phyloP scores from a whole-genome alignment of 2,113 vertebrate genomes.

The Otolemur garnettii region DNA sequence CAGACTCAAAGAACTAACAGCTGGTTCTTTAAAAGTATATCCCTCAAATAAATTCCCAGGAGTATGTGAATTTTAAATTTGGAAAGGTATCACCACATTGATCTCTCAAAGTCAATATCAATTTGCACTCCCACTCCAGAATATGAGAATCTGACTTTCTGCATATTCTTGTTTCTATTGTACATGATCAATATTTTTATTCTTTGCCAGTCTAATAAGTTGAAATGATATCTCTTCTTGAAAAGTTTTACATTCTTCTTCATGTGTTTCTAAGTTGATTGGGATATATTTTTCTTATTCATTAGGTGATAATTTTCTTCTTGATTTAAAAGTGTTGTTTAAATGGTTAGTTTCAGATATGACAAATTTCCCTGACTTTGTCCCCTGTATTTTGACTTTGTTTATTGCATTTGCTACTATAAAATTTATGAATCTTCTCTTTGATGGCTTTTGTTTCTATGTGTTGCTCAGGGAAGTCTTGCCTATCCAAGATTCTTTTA shows the following conservation, averaged over 20 bases:
- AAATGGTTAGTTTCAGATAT: not conserved
- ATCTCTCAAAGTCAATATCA: not conserved
- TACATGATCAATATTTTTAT: not conserved
- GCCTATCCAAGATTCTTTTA: not conserved
- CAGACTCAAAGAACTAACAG: not conserved
- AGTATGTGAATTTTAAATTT: not conserved
- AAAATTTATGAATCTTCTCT: not conserved
- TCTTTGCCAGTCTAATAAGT: not conserved
- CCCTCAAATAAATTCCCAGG: not conserved
- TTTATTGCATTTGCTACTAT: not conserved
- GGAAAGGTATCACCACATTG: too few relatives aligned
- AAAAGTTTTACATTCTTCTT: not conserved
- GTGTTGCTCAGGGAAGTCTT: slow-evolving; percentile 21
- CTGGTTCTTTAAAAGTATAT: not conserved
- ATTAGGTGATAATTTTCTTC: slow-evolving; percentile 13
- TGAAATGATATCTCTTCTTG: not conserved
- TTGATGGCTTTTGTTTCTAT: not conserved
- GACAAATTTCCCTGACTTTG: not conserved
- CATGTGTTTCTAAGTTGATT: slow-evolving; percentile 11
- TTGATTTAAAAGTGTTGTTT: slow-evolving; percentile 10
- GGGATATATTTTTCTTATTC: not conserved
- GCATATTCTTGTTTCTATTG: not conserved
- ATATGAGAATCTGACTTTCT: not conserved
- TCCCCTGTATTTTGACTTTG: not conserved
- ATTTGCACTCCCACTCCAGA: not conserved